Conservation (phyloP, 1,140 invertebrate genomes). For the Chrysoperla carnea region DNA sequence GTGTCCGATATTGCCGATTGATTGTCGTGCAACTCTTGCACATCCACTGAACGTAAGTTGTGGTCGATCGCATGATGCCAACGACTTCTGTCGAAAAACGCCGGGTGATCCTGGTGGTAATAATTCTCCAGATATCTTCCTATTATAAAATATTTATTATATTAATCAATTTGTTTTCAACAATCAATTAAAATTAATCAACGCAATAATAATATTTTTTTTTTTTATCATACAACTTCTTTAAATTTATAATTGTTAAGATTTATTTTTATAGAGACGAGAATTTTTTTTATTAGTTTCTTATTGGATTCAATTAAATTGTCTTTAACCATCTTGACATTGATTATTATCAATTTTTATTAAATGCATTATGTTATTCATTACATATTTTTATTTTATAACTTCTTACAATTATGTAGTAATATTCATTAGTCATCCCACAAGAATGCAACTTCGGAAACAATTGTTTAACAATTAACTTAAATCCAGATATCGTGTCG, state of each 20-base stretch:
- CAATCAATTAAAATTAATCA: neutral
- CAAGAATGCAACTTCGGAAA: no score
- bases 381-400: no score
- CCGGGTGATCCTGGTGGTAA: constrained; percentile 41
- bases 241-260: neutral
- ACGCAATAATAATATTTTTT: neutral
- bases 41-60: constrained; percentile 19
- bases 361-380: no score
- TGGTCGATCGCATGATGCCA: constrained; percentile 15
- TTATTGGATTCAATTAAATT: neutral
- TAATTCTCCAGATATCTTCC: constrained; percentile 41
- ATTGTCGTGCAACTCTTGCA: constrained; percentile 25
- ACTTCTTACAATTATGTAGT: no score
- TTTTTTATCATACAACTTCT: neutral
- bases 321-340: neutral
- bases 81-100: constrained; percentile 42
- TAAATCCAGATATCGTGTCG: no score
- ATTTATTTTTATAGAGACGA: neutral
- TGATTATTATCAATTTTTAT: no score
- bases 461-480: no score
- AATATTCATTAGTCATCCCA: no score
- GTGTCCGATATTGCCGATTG: constrained; percentile 32
- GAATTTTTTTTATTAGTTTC: neutral
- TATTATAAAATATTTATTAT: constrained; percentile 14
- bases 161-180: neutral